Conservation (phyloP, 2,113 vertebrate genomes). For the Xenotilapia flavipinnis region DNA sequence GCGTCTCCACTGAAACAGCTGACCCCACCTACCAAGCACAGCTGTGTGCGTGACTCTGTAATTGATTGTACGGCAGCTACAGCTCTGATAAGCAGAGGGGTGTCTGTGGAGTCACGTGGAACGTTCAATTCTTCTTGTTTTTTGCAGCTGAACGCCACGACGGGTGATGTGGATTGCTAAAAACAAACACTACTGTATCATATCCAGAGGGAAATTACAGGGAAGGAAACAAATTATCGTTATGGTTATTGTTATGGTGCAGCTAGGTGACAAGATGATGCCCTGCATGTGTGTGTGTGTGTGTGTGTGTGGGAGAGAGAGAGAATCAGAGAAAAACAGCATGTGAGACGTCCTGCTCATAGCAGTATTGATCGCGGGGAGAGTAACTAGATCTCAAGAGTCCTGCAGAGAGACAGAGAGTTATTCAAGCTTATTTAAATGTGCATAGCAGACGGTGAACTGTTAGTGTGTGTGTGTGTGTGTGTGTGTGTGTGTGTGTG, state of each 20-base stretch:
- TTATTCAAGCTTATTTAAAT: constrained; percentile 36
- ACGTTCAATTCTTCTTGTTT: background rate
- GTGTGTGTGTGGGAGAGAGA: background rate
- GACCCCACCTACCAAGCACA: background rate
- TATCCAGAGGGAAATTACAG: background rate
- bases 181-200: background rate
- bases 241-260: background rate
- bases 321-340: background rate
- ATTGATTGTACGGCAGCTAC: background rate
- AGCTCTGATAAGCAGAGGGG: background rate
- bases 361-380: constrained; percentile 32
- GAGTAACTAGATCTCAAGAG: constrained; percentile 36
- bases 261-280: background rate
- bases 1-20: background rate
- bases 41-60: background rate
- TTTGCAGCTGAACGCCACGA: background rate
- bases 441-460: background rate
- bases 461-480: background rate
- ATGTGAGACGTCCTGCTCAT: constrained; percentile 11
- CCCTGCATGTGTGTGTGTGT: background rate
- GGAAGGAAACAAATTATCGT: background rate
- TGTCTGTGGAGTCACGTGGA: background rate
- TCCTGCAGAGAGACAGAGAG: constrained; percentile 12
- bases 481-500: background rate
- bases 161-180: background rate